Base-by-base conservation (phyloP, 2,113 vertebrate genomes). In the Paracanthobrama guichenoti region DNA sequence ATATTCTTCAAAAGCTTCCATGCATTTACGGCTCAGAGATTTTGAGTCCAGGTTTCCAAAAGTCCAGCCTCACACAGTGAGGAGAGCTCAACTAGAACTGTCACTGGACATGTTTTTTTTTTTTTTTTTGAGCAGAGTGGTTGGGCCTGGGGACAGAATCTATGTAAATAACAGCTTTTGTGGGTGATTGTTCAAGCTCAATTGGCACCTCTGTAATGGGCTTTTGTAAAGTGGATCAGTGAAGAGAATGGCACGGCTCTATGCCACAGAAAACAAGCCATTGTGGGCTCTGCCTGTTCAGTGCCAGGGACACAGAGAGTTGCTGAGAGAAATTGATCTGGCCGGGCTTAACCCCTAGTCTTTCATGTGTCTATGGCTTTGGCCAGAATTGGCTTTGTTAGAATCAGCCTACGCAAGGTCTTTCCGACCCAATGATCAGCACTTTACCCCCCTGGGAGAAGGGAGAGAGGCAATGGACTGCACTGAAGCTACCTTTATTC, bases 371-470 rank as follows among this genome's bases (percentile, higher is more conserved):
- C 42, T 90, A 69, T 91, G 72, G 76, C 60, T 84, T 20, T 28
- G 83, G 77, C 79, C 87, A 84, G 57, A 74, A 75, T 74, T 87
- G 73, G 89, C 73, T 91, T 91, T 92, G 90, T 90, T 48, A 85
- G 86, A 91, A 90, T 91, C 78, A 90, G 93, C 93, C 86, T 86
- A 93, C 80, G 64, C 80, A 86, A 77, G 88, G 89, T 82, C 89
- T 92, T 93, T 94, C 82, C 84, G 89, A 85, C 84, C 81, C 85
- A 86, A 87, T 79, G 79, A 89, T 95, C 94, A 95, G 94, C 94
- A 93, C 85, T 94, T 92, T 93, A 86, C 82, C 81, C 86, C 55
- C 71, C 86, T 87, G 87, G 6, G 66, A 72, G 39, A 90, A 59
- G 55, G 79, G 85, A 90, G 87, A 69, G 64, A 87, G 86, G 87